A percentile compares a stretch with the other conserved stretches of the same genome.
Evolutionary conservation across 2,888 invertebrate genomes (phyloP).

Genomic region (Cryptus armator): DNA sequence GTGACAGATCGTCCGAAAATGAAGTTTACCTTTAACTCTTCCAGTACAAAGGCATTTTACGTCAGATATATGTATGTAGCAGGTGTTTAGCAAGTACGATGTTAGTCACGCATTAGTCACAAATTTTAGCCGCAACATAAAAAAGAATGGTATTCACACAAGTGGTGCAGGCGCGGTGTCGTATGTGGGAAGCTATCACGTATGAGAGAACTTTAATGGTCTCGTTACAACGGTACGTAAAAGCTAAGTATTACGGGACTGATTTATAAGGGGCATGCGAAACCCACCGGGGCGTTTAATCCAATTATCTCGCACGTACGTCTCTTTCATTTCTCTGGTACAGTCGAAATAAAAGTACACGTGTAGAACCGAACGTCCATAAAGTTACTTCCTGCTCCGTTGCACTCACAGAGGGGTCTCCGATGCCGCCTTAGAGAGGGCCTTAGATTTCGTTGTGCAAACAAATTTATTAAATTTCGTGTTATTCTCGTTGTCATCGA

Average conservation of each 20-base stretch:
- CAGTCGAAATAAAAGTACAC: conserved; percentile 8
- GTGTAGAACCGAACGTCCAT: background rate
- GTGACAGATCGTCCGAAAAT: too few relatives aligned
- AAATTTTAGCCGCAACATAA: background rate
- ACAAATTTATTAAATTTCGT: conserved; percentile 33
- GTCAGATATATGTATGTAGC: too few relatives aligned
- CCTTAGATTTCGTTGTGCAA: conserved; percentile 1
- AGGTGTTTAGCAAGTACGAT: background rate
- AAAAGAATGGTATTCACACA: background rate
- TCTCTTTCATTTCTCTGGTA: background rate
- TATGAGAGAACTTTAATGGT: conserved; percentile 28
- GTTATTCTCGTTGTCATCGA: conserved; percentile 15
- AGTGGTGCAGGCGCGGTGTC: background rate
- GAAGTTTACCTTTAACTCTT: too few relatives aligned
- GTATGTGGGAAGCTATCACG: conserved; percentile 10
- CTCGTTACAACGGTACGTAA: conserved; percentile 5
- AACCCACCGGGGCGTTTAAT: conserved; percentile 20
- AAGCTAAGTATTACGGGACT: conserved; percentile 3
- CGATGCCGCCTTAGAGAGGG: background rate
- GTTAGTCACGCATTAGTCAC: background rate
- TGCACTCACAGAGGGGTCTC: background rate
- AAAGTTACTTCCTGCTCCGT: background rate
- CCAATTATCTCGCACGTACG: conserved; percentile 27
- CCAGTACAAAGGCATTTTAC: too few relatives aligned
- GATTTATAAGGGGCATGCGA: conserved; percentile 25